Evolutionary conservation across 2,113 vertebrate genomes (phyloP).

Genomic region (Scytalopus superciliaris): DNA sequence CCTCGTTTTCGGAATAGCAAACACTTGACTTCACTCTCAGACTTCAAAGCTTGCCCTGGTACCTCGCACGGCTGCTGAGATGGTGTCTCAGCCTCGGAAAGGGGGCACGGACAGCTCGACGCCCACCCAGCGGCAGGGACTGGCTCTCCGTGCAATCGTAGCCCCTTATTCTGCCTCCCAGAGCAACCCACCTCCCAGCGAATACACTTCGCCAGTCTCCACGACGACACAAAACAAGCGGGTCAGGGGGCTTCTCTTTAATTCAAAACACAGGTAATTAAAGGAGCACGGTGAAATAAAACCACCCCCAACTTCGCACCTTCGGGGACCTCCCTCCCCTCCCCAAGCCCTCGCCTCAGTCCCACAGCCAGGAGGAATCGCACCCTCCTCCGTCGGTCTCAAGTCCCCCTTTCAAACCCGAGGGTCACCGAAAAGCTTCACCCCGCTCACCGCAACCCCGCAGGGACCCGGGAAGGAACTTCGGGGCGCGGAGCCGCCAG

Average conservation of each 20-base stretch:
- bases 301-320: neutral
- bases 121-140: neutral
- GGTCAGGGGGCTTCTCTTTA: no score
- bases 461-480: neutral
- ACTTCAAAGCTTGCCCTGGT: accelerated
- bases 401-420: neutral
- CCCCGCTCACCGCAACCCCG: neutral
- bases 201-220: neutral
- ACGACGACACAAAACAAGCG: accelerated
- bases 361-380: neutral
- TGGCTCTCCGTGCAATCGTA: accelerated
- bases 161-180: neutral
- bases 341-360: neutral
- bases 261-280: neutral
- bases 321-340: neutral
- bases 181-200: neutral
- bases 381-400: neutral
- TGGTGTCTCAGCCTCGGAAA: neutral
- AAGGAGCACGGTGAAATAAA: neutral
- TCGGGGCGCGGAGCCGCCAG: neutral
- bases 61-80: neutral
- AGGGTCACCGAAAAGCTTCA: neutral
- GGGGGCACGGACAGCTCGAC: accelerated
- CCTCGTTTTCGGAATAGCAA: accelerated
- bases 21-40: neutral